A percentile compares a stretch with the other conserved stretches of the same genome.
These are phyloP conservation scores for Drosophila nigrodunni DNA, from an alignment of 1,140 invertebrate genomes.

Conservation along the genomic window DNA sequence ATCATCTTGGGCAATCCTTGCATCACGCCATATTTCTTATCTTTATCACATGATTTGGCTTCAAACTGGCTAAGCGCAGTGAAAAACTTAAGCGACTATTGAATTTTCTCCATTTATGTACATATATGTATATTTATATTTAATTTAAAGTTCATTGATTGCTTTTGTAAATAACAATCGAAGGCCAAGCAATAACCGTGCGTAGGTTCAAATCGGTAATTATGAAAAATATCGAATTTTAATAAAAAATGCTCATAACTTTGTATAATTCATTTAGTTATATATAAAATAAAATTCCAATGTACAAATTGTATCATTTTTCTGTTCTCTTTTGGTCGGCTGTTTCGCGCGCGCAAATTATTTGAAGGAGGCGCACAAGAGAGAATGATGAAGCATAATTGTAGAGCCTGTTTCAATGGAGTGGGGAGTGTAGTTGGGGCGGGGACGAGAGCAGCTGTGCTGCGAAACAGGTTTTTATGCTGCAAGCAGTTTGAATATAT, in stretches of 20 bases:
- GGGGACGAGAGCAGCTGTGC: neutral
- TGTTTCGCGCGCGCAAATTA: conserved; percentile 49
- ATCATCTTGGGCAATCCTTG: conserved; percentile 71
- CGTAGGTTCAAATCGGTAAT: no score
- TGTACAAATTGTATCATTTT: conserved; percentile 1
- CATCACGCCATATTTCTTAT: conserved; percentile 41
- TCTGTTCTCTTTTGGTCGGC: conserved; percentile 15
- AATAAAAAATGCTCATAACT: no score
- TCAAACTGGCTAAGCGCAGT: neutral
- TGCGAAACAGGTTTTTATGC: conserved; percentile 54
- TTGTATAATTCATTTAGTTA: conserved; percentile 8
- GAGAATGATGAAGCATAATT: conserved; percentile 36
- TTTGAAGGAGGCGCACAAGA: conserved; percentile 17
- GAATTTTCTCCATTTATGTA: conserved; percentile 1
- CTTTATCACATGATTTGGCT: conserved; percentile 16
- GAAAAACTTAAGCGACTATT: neutral
- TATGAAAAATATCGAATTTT: no score
- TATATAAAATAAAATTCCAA: neutral
- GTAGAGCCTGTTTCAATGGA: conserved; percentile 55
- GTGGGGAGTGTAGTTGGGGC: conserved; percentile 5
- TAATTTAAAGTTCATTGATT: neutral
- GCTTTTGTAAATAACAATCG: neutral
- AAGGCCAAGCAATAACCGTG: neutral
- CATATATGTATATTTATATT: no score
- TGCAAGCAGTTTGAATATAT: conserved; percentile 46